Percentiles rank a stretch among this genome's conserved stretches.
phyloP scores from a whole-genome alignment of 2,797 vertebrate species.

The Sarcophilus harrisii region DNA sequence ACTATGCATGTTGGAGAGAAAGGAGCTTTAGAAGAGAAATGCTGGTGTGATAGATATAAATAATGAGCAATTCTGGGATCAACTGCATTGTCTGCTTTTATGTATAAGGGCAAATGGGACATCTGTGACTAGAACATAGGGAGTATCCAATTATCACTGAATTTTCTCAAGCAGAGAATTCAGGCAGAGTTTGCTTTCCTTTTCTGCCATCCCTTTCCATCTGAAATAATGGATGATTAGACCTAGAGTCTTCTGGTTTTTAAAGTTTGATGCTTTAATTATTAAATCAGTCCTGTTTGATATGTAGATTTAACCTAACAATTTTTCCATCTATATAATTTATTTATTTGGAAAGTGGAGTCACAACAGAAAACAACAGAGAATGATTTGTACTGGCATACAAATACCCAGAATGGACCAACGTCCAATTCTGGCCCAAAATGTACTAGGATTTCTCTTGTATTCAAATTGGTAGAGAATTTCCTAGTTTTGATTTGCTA shows the following conservation, averaged over 20 bases:
- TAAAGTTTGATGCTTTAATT: background rate
- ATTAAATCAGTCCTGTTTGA: background rate
- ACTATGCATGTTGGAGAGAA: background rate
- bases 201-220: background rate
- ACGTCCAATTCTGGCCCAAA: background rate
- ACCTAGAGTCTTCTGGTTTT: background rate
- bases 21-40: background rate
- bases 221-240: background rate
- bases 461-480: background rate
- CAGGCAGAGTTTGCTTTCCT: background rate
- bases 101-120: background rate
- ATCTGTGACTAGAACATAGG: background rate
- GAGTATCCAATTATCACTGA: background rate
- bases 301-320: background rate
- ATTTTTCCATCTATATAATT: background rate
- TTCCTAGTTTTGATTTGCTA: background rate
- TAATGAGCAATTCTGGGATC: background rate
- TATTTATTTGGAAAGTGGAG: background rate
- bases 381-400: background rate
- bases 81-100: background rate
- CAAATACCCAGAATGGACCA: background rate
- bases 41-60: background rate
- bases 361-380: background rate
- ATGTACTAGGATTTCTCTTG: background rate
- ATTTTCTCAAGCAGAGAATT: background rate